Evolutionary conservation across 2,888 invertebrate genomes (phyloP).

Genomic region (Rhogogaster chlorosoma): DNA sequence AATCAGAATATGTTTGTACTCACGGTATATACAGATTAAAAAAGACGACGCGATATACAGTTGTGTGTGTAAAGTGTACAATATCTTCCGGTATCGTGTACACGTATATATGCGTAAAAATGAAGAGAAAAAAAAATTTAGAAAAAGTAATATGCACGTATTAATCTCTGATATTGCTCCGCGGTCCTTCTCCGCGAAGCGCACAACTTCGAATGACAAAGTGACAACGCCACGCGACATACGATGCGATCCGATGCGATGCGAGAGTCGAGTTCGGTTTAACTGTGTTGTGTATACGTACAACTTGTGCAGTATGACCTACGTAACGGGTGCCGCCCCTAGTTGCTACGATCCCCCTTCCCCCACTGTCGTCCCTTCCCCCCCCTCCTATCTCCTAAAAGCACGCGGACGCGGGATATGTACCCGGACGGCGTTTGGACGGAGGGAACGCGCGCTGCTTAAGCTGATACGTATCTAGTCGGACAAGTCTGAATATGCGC

Average conservation of each 20-base stretch:
- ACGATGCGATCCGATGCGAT: conserved; percentile 1
- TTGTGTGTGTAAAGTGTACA: neutral
- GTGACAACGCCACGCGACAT: conserved; percentile 45
- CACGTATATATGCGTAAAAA: neutral
- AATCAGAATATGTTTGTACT: neutral
- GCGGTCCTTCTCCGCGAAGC: conserved; percentile 47
- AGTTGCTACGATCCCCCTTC: neutral
- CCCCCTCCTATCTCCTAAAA: neutral
- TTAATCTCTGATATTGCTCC: neutral
- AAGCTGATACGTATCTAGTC: neutral
- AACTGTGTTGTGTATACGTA: neutral
- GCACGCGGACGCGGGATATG: conserved; percentile 10
- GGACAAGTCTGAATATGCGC: neutral
- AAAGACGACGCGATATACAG: neutral
- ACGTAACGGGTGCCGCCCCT: conserved; percentile 56
- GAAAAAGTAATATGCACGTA: neutral
- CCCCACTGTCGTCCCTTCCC: neutral
- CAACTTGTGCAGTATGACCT: conserved; percentile 50
- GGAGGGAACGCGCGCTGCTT: neutral
- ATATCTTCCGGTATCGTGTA: neutral
- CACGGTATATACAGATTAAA: neutral
- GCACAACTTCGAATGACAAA: conserved; percentile 47
- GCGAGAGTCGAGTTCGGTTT: neutral
- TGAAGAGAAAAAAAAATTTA: neutral
- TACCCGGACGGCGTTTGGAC: neutral